Evolutionary conservation across 2,797 vertebrate species (phyloP), one percentile per base, ranked within the genome.

Genomic region (Carapus acus): DNA sequence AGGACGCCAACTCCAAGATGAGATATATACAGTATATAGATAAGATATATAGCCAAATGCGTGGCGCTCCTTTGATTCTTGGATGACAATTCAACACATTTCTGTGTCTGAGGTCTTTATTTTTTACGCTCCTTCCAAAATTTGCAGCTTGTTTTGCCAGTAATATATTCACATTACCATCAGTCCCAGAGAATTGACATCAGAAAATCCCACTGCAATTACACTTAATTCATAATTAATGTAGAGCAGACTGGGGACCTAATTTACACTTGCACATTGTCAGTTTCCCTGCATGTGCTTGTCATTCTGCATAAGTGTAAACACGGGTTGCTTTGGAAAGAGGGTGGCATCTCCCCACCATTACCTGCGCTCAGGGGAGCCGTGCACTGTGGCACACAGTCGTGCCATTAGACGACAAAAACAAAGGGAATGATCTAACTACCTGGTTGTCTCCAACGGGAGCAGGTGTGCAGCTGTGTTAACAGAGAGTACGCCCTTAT

Each of bases 221-320:
- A 88, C 68, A 78, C 71, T 78, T 81, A 79, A 88, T 88, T 89
- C 81, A 87, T 89, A 88, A 88, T 89, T 87, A 87, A 89, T 89
- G 87, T 55, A 21, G 58, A 76, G 76, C 76, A 84, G 85, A 75
- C 83, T 85, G 80, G 83, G 85, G 87, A 87, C 83, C 84, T 87
- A 83, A 87, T 86, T 87, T 88, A 87, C 81, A 86, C 78, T 81
- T 78, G 78, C 84, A 75, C 82, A 74, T 83, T 86, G 80, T 86
- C 84, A 76, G 74, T 74, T 81, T 72, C 71, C 76, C 78, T 84
- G 81, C 80, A 79, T 83, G 83, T 79, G 84, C 83, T 84, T 88
- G 87, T 89, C 87, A 81, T 80, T 75, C 75, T 73, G 74, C 77
- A 85, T 87, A 71, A 83, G 67, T 62, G 83, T 86, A 89, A 87